Conservation (phyloP, 2,888 invertebrate genomes). For the Hyposoter didymator region DNA sequence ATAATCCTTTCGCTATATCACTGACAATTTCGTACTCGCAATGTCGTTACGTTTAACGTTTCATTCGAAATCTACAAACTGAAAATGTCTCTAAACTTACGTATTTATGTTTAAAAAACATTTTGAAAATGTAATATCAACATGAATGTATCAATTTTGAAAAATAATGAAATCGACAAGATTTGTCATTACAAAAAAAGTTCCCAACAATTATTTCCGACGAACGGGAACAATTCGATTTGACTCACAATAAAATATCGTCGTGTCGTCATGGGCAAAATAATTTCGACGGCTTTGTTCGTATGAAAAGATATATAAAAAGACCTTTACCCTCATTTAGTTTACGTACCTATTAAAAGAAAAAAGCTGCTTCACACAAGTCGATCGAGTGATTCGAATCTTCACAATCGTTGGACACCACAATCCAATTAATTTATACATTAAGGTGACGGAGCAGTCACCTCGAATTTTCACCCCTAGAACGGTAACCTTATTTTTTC, state of each 20-base stretch:
- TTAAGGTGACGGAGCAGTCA: too few species aligned
- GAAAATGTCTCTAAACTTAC: neutral
- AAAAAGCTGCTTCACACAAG: neutral
- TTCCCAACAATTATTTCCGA: neutral
- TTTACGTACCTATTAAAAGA: neutral
- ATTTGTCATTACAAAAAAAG: neutral
- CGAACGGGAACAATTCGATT: neutral
- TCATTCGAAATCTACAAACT: neutral
- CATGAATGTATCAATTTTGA: neutral
- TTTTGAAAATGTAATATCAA: neutral
- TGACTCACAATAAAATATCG: neutral
- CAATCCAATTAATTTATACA: too few species aligned
- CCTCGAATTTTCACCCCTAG: too few species aligned
- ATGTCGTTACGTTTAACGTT: neutral
- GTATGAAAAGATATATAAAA: neutral
- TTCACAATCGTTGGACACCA: too few species aligned
- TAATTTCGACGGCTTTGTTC: neutral
- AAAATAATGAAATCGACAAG: neutral
- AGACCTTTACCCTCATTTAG: neutral
- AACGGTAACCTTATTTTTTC: too few species aligned
- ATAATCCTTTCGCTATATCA: neutral
- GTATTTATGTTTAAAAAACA: neutral
- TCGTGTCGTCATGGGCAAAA: neutral
- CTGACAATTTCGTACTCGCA: neutral
- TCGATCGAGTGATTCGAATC: too few species aligned